phyloP scores from a whole-genome alignment of 2,113 vertebrate species.

The Eira barbara region DNA sequence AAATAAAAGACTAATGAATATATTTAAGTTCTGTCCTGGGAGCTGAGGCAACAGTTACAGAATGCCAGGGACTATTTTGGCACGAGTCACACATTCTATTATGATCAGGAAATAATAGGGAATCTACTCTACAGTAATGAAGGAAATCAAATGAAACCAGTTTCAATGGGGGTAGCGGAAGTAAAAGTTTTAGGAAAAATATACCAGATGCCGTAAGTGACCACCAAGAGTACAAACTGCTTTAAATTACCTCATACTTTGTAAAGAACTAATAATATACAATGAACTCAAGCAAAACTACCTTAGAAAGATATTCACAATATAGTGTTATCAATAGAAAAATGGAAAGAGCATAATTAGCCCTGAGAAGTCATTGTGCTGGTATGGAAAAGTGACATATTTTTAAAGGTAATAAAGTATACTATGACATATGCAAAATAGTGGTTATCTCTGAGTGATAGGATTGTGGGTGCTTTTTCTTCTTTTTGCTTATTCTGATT shows the following conservation, averaged over 20 bases:
- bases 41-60: neutral
- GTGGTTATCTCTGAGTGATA: neutral
- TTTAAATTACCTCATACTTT: conserved; percentile 23
- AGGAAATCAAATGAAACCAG: neutral
- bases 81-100: neutral
- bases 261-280: neutral
- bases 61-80: neutral
- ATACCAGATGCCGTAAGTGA: neutral
- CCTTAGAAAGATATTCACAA: neutral
- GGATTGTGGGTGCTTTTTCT: neutral
- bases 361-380: neutral
- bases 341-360: neutral
- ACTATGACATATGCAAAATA: neutral
- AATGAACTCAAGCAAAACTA: neutral
- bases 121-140: neutral
- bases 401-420: conserved; percentile 36
- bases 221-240: neutral
- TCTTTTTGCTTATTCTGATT: conserved; percentile 37
- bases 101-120: neutral
- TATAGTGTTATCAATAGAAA: neutral
- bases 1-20: conserved; percentile 25
- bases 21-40: neutral
- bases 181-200: conserved; percentile 40
- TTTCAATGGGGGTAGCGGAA: neutral
- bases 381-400: neutral